Base-by-base conservation (phyloP, 1,140 invertebrate species). In the Lasaia peninsularis region DNA sequence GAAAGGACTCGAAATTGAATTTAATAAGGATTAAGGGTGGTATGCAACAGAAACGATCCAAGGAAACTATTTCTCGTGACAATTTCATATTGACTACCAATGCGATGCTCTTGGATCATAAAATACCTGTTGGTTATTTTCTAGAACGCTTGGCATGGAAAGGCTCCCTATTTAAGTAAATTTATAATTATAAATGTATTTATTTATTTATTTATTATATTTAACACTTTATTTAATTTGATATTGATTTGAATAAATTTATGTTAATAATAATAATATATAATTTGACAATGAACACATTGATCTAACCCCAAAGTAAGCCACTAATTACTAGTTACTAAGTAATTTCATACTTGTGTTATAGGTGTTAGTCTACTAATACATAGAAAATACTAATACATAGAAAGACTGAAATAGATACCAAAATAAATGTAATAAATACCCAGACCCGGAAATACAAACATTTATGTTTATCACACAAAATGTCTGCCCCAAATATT, bases 41-140 rank as follows among this genome's bases (percentile, higher is more conserved):
- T 50, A 50, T 50, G 48, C 48, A 50, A 50, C 20, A 50, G 24
- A 50, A 50, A 34, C 32, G 32, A 34, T 34, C 32, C 32, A 34
- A 34, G 32, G 7, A 34, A 34, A 34, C 32, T 5, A 24, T 50
- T 50, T 20, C 20, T 50, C 48, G 40, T 50, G 48, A 50, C 48
- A 24, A 50, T 50, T 50, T 50, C 20, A 34, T 34, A 9, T 10
- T 34, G 10, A 21, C 18, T 50, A 24, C 4, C 48, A 50, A 24
- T 50, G 48, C 48, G 48, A 50, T 50, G 48, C 48, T 50, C 48
- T 50, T 50, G 16, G 20, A 34, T 34, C 32, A 34, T 34, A 1
- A 7, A 9, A 34, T 34, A 34, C 32, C 32, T 34, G 21, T 24
- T 24, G 21, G 21, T 24, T 24, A 24, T 24, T 24, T 21, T n/a